Evolutionary conservation across 2,797 vertebrate genomes (phyloP).

Genomic region (Mastacembelus armatus): DNA sequence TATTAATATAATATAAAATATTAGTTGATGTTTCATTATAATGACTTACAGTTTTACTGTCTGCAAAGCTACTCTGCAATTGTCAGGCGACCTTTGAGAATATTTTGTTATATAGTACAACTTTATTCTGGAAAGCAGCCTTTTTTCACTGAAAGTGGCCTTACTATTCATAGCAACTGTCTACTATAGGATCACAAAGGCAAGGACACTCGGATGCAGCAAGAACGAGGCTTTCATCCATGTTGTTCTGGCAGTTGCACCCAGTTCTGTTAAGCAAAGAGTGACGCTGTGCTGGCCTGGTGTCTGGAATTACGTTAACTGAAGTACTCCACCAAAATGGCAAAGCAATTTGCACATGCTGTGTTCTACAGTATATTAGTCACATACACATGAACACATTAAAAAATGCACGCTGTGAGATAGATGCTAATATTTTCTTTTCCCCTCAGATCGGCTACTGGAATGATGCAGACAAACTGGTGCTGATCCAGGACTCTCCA

Average conservation of each 20-base stretch:
- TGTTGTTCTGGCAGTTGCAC: not conserved
- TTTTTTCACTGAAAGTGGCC: too few relatives aligned
- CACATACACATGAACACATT: not conserved
- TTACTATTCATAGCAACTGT: not conserved
- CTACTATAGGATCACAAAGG: not conserved
- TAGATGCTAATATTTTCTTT: slow-evolving; percentile 25
- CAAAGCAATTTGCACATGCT: not conserved
- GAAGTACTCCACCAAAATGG: not conserved
- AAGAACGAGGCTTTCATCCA: too few relatives aligned
- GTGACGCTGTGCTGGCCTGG: not conserved
- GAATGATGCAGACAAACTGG: slow-evolving; percentile 95
- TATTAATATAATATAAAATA: too few relatives aligned
- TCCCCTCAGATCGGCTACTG: slow-evolving; percentile 92
- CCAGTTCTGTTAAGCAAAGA: not conserved
- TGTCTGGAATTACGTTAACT: not conserved
- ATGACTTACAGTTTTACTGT: too few relatives aligned
- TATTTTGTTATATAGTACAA: too few relatives aligned
- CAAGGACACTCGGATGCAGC: too few relatives aligned
- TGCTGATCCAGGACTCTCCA: slow-evolving; percentile 93
- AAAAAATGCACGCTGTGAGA: slow-evolving; percentile 50
- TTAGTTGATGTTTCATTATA: too few relatives aligned
- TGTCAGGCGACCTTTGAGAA: too few relatives aligned
- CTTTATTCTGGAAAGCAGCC: too few relatives aligned
- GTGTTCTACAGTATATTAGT: not conserved
- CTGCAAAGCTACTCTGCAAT: too few relatives aligned